A percentile compares a stretch with the other conserved stretches of the same genome.
These are phyloP conservation scores for Drosophila hydei DNA, from an alignment of 1,140 invertebrate genomes.

Conservation along the genomic window DNA sequence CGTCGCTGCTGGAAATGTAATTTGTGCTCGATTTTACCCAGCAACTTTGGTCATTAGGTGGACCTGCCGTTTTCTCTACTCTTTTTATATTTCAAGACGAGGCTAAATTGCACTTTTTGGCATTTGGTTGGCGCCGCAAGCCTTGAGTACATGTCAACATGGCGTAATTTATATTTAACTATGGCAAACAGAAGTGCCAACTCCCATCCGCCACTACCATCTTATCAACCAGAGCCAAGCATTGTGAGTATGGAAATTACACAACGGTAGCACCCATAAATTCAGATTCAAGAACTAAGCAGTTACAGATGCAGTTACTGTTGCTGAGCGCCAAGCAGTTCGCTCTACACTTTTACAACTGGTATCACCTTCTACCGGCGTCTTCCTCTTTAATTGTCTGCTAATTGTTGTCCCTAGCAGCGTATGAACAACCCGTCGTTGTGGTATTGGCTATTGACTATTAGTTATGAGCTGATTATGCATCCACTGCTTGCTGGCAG, in stretches of 20 bases:
- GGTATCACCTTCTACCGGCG: background rate
- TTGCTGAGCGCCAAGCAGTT: background rate
- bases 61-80: slow-evolving; percentile 1
- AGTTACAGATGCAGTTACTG: background rate
- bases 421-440: slow-evolving; percentile 36
- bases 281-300: slow-evolving; percentile 30
- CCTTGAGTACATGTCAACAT: slow-evolving; percentile 67
- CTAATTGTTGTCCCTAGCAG: slow-evolving; percentile 44
- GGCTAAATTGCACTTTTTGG: slow-evolving; percentile 58
- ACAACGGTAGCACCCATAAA: slow-evolving; percentile 55
- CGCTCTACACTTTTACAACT: slow-evolving; percentile 9
- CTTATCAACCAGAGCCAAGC: slow-evolving; percentile 52
- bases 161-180: slow-evolving; percentile 66
- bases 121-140: slow-evolving; percentile 56
- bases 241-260: slow-evolving; percentile 56
- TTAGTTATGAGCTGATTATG: slow-evolving; percentile 60
- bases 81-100: slow-evolving; percentile 12
- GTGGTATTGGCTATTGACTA: slow-evolving; percentile 20
- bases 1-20: slow-evolving; percentile 51
- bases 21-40: slow-evolving; percentile 34
- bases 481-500: slow-evolving; percentile 23
- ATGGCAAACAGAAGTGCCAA: slow-evolving; percentile 25
- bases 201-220: slow-evolving; percentile 34
- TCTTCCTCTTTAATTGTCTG: slow-evolving; percentile 34
- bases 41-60: slow-evolving; percentile 67